phyloP scores from a whole-genome alignment of 2,797 vertebrate species.

The Gadopsis marmoratus region DNA sequence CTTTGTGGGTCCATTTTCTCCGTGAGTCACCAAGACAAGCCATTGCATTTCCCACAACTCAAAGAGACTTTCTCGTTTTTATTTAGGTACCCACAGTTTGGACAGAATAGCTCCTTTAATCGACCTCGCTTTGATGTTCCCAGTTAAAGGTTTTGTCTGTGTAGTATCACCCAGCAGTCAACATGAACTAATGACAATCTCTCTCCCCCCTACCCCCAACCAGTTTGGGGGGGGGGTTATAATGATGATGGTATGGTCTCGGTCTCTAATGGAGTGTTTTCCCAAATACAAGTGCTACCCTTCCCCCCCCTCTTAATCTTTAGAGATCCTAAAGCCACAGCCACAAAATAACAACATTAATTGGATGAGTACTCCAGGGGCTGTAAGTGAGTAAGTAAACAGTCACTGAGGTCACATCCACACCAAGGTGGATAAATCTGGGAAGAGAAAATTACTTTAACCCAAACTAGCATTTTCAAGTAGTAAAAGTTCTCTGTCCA shows the following conservation, averaged over 20 bases:
- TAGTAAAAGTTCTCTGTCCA: conserved; percentile 5
- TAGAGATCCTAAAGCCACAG: conserved; percentile 55
- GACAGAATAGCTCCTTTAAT: conserved; percentile 67
- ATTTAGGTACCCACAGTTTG: conserved; percentile 56
- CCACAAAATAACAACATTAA: conserved; percentile 59
- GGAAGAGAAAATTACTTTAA: conserved; percentile 52
- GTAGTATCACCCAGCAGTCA: conserved; percentile 73
- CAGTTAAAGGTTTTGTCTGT: conserved; percentile 73
- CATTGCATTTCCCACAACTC: conserved; percentile 64
- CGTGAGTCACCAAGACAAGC: conserved; percentile 71
- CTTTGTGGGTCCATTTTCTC: conserved; percentile 57
- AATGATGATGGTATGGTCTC: not conserved
- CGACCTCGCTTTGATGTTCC: conserved; percentile 72
- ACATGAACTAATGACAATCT: conserved; percentile 67
- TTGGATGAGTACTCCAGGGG: conserved; percentile 53
- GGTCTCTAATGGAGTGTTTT: conserved; percentile 32
- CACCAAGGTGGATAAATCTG: conserved; percentile 64
- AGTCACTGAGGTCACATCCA: conserved; percentile 64
- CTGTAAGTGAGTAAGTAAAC: conserved; percentile 65
- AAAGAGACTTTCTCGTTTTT: conserved; percentile 49
- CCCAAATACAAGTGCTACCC: not conserved
- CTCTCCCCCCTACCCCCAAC: conserved; percentile 25
- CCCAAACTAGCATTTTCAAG: conserved; percentile 28
- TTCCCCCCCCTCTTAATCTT: conserved; percentile 21
- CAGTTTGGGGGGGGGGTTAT: not conserved